A percentile compares a stretch with the other conserved stretches of the same genome.
These are phyloP conservation scores for Anarsia innoxiella DNA, from an alignment of 2,888 invertebrate genomes.

Conservation along the genomic window DNA sequence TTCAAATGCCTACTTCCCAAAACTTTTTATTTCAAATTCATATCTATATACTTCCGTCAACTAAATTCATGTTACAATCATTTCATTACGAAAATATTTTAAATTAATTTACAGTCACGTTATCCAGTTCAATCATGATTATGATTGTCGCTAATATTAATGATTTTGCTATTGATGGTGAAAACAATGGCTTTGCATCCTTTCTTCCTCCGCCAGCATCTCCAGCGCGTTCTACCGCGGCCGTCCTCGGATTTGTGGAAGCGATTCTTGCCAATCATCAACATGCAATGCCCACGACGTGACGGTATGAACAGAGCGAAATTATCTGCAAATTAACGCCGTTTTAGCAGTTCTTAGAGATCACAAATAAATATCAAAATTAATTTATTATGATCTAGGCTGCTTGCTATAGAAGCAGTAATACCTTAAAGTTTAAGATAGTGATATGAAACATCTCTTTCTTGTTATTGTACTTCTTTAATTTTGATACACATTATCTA, in stretches of 20 bases:
- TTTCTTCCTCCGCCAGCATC: conserved; percentile 29
- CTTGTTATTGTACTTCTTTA: too few species aligned
- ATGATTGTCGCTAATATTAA: conserved; percentile 12
- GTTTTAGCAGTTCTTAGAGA: too few species aligned
- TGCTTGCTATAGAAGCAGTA: too few species aligned
- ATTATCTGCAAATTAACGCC: background rate
- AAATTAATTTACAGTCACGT: background rate
- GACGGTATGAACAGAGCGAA: conserved; percentile 9
- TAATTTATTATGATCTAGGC: too few species aligned
- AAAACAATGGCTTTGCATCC: conserved; percentile 24
- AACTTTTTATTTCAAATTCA: too few species aligned
- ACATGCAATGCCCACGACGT: conserved; percentile 19
- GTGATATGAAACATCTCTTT: too few species aligned
- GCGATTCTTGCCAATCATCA: conserved; percentile 27
- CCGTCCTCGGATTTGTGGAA: conserved; percentile 26
- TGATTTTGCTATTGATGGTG: conserved; percentile 18
- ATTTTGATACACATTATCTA: too few species aligned
- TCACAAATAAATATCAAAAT: too few species aligned
- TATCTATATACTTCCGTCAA: too few species aligned
- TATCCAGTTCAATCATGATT: conserved; percentile 13
- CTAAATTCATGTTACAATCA: too few species aligned
- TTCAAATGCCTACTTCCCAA: too few species aligned
- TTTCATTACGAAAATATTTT: background rate
- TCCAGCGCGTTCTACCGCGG: conserved; percentile 26
- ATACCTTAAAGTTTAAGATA: too few species aligned